These are phyloP conservation scores for Lutraria lutraria DNA, from an alignment of 2,888 invertebrate species.

Conservation along the genomic window DNA sequence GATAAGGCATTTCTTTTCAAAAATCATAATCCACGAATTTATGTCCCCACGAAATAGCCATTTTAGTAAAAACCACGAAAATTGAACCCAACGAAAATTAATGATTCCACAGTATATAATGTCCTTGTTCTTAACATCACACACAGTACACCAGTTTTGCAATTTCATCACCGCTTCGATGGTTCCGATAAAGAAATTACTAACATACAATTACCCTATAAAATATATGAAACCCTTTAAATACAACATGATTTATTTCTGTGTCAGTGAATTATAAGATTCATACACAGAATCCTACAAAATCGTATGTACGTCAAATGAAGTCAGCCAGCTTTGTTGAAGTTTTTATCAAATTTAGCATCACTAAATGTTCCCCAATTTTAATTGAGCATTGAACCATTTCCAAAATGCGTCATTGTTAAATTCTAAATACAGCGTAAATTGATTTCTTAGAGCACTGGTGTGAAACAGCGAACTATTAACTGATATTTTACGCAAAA, in stretches of 20 bases:
- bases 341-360: conserved; percentile 12
- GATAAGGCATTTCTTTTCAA: too few relatives aligned
- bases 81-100: too few relatives aligned
- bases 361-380: not conserved
- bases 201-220: too few relatives aligned
- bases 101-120: too few relatives aligned
- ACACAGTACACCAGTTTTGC: too few relatives aligned
- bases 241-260: not conserved
- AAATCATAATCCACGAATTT: too few relatives aligned
- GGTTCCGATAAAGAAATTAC: too few relatives aligned
- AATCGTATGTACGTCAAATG: not conserved
- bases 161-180: too few relatives aligned
- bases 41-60: too few relatives aligned
- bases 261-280: not conserved
- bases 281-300: not conserved
- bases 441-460: not conserved
- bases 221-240: not conserved
- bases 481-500: not conserved
- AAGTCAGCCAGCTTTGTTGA: not conserved
- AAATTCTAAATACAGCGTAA: not conserved
- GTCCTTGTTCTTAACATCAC: too few relatives aligned
- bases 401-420: not conserved
- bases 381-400: not conserved
- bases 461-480: not conserved
- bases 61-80: too few relatives aligned